These are phyloP conservation scores for Blomia tropicalis DNA, from an alignment of 2,888 invertebrate species.

Conservation along the genomic window DNA sequence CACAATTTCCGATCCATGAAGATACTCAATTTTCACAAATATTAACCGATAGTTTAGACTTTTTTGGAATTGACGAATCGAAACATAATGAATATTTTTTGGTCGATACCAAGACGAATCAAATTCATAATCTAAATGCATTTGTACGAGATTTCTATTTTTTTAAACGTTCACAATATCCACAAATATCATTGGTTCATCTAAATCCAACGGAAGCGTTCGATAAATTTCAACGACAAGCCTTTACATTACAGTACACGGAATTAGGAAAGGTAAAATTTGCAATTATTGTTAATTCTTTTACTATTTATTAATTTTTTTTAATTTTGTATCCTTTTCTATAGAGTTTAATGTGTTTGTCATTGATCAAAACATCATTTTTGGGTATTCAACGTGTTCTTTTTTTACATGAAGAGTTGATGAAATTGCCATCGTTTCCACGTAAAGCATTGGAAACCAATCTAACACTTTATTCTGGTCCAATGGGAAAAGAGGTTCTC, in stretches of 20 bases:
- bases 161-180: conserved; percentile 91
- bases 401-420: conserved; percentile 92
- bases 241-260: conserved; percentile 78
- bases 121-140: conserved; percentile 84
- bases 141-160: conserved; percentile 91
- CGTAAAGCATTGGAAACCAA: conserved; percentile 93
- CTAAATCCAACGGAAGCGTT: conserved; percentile 84
- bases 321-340: neutral
- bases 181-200: conserved; percentile 78
- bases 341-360: conserved; percentile 37
- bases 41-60: conserved; percentile 83
- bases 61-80: conserved; percentile 84
- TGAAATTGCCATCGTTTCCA: conserved; percentile 95
- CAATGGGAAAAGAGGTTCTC: conserved; percentile 67
- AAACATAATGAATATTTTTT: conserved; percentile 77
- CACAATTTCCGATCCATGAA: conserved; percentile 87
- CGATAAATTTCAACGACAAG: conserved; percentile 71
- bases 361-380: conserved; percentile 36
- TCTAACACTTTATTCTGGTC: conserved; percentile 73
- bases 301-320: neutral
- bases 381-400: conserved; percentile 90
- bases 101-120: conserved; percentile 93
- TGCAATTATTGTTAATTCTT: neutral
- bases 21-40: conserved; percentile 91
- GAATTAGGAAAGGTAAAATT: conserved; percentile 70